Conservation (phyloP, 1,140 invertebrate genomes). For the Bactericera cockerelli region DNA sequence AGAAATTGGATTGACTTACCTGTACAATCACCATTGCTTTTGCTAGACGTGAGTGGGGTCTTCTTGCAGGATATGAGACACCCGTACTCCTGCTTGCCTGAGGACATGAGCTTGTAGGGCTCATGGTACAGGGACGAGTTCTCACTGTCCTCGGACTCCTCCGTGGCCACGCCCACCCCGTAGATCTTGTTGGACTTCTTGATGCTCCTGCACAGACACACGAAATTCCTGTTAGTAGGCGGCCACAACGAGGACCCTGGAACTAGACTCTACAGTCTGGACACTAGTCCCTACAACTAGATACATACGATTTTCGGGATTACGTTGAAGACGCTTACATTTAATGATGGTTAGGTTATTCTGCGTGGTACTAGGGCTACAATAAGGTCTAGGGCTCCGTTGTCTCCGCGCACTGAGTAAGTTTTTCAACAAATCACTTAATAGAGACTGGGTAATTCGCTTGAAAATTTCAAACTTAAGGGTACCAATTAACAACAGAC, state of each 20-base stretch:
- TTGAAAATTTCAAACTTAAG: too few species aligned
- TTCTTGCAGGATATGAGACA: constrained; percentile 33
- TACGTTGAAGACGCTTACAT: too few species aligned
- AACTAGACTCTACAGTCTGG: constrained; percentile 3
- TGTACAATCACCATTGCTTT: constrained; percentile 34
- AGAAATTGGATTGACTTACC: constrained; percentile 29
- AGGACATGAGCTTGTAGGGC: constrained; percentile 39
- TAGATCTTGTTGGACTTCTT: constrained; percentile 9
- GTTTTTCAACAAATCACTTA: too few species aligned
- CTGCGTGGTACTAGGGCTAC: too few species aligned
- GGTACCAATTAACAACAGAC: too few species aligned
- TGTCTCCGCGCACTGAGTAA: too few species aligned
- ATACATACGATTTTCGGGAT: too few species aligned
- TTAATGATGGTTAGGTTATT: too few species aligned
- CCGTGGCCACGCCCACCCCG: constrained; percentile 27
- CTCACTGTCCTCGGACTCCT: constrained; percentile 40
- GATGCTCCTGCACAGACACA: not conserved
- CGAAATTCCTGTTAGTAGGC: not conserved
- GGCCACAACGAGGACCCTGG: not conserved
- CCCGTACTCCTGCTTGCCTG: constrained; percentile 34
- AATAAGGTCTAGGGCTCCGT: too few species aligned
- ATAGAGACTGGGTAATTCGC: too few species aligned
- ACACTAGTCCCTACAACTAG: too few species aligned
- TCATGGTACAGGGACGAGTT: constrained; percentile 42
- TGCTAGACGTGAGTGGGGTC: constrained; percentile 32